phyloP scores from a whole-genome alignment of 2,113 vertebrate genomes.

The Chinchilla lanigera region DNA sequence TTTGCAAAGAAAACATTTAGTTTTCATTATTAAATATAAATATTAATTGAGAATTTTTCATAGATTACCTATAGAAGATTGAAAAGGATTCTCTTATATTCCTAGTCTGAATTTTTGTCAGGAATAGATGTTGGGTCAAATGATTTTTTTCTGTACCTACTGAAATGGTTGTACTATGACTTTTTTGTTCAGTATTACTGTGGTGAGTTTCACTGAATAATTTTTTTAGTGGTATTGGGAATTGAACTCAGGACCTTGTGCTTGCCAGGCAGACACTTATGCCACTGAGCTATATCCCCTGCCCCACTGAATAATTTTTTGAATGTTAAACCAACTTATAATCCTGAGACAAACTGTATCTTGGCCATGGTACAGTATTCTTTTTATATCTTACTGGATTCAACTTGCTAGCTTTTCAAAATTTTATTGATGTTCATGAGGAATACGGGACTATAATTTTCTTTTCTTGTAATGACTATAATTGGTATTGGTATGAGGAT shows the following conservation, averaged over 20 bases:
- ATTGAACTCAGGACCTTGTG: no score
- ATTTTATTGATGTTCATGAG: slow-evolving; percentile 22
- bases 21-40: slow-evolving; percentile 2
- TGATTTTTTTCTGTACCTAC: not conserved
- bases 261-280: no score
- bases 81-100: not conserved
- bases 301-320: slow-evolving; percentile 1
- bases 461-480: not conserved
- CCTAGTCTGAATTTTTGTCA: not conserved
- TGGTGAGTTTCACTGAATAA: not conserved
- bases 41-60: not conserved
- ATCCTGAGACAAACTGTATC: not conserved
- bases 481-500: not conserved
- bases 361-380: not conserved
- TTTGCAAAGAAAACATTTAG: not conserved
- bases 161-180: not conserved
- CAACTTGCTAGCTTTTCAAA: slow-evolving; percentile 1
- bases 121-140: not conserved
- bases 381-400: slow-evolving; percentile 36
- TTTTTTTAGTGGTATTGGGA: no score
- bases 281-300: no score
- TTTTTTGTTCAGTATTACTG: not conserved
- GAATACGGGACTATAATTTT: not conserved
- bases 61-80: not conserved
- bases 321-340: not conserved